phyloP scores from a whole-genome alignment of 2,113 vertebrate species.

The Alligator sinensis region DNA sequence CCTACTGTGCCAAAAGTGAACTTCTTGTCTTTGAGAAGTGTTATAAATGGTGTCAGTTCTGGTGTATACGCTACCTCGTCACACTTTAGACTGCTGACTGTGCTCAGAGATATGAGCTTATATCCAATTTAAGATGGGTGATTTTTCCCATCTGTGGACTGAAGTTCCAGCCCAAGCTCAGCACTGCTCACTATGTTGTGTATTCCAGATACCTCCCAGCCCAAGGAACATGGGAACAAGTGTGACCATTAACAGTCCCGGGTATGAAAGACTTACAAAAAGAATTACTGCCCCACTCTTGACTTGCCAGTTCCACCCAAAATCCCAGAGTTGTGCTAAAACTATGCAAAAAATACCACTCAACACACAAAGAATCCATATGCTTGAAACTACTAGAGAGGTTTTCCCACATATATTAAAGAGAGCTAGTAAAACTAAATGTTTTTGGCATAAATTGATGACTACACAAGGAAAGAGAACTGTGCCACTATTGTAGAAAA shows the following conservation, averaged over 20 bases:
- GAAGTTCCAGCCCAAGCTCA: no score
- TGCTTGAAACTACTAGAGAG: constrained; percentile 67
- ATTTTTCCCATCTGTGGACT: background rate
- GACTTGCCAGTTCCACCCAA: constrained; percentile 1
- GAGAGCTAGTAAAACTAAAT: constrained; percentile 68
- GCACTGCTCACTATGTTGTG: no score
- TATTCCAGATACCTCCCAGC: no score
- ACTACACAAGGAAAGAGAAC: constrained; percentile 70
- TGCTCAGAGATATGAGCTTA: constrained; percentile 1
- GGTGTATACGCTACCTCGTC: background rate
- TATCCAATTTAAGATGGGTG: background rate
- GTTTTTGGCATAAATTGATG: constrained; percentile 65
- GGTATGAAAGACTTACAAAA: no score
- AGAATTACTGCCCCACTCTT: background rate
- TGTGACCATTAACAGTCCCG: no score
- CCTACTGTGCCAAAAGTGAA: background rate
- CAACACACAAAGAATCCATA: constrained; percentile 66
- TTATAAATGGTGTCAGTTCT: background rate
- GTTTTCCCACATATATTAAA: constrained; percentile 70
- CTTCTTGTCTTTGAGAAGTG: background rate
- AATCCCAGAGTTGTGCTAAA: background rate
- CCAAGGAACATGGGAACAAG: no score
- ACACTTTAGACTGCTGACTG: background rate
- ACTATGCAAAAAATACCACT: background rate
- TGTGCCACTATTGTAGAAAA: constrained; percentile 27